Base-by-base conservation (phyloP, 2,888 invertebrate genomes). In the Linnaemya vulpina region DNA sequence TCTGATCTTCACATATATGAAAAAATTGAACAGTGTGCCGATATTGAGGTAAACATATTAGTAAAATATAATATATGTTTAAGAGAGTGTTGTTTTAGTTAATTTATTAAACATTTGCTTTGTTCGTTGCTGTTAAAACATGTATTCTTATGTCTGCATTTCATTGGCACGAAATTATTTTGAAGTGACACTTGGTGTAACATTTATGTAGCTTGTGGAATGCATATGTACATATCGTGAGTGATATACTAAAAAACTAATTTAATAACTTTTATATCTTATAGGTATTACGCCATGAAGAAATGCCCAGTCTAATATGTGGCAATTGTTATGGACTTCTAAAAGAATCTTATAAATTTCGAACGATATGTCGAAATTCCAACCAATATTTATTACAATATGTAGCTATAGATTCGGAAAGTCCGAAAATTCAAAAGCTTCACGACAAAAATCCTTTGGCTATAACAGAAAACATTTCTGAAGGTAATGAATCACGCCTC, bases 281-380 rank as follows among this genome's bases (percentile, higher is more conserved):
- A 9, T 20, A 92, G 92, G 89, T 92, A 30, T 84, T 87, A 22
- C 87, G 49, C 15, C 87, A 89, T 40, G 86, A 85, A 0, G 88
- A 91, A 25, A 86, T 92, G 3, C 92, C 92, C 0, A 89, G 89
- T 4, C 88, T 89, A 51, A 92, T 92, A 7, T 92, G 92, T 65
- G 76, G 46, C 10, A 79, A 87, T 20, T 87, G 87, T 43, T 81
- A 84, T 53, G 73, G 81, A 81, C 91, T 91, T 74, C 83, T 92
- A 5, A 89, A 87, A 8, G 87, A 92, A 4, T 91, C 92, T 0
- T 89, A 92, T 83, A 92, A 91, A 67, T 92, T 92, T 87, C 90
- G 90, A 11, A 88, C 88, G 49, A 91, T 91, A 70, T 92, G 93
- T 63, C 89, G 89, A 38, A 91, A 90, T 73, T 92, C 92, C 0